These are phyloP conservation scores for Molossus molossus DNA, from an alignment of 2,797 vertebrate species.

Conservation along the genomic window DNA sequence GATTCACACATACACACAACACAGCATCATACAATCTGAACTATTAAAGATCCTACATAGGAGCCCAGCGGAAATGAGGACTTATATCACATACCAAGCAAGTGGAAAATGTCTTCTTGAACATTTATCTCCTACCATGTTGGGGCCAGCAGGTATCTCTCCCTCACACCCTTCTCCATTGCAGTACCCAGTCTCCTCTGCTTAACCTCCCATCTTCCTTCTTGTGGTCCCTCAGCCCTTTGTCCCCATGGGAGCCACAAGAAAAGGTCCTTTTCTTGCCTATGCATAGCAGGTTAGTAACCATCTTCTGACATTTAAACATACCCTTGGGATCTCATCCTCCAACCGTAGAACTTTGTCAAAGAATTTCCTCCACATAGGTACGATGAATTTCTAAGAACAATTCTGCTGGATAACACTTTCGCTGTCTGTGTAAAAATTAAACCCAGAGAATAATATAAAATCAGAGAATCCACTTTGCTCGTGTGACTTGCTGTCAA, in stretches of 20 bases:
- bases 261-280: not conserved
- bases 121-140: not conserved
- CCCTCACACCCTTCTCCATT: not conserved
- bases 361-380: constrained; percentile 7
- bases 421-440: not conserved
- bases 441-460: not conserved
- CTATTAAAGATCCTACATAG: not conserved
- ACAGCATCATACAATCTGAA: not conserved
- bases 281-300: not conserved
- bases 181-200: not conserved
- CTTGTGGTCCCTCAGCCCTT: not conserved
- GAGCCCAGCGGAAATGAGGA: not conserved
- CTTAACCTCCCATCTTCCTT: not conserved
- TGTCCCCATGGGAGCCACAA: not conserved
- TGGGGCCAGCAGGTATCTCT: no score
- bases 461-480: constrained; percentile 21
- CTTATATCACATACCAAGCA: not conserved
- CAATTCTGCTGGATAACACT: constrained; percentile 20
- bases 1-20: not conserved
- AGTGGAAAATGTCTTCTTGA: not conserved
- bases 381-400: constrained; percentile 53
- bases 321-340: not conserved
- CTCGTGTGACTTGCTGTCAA: not conserved
- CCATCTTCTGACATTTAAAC: not conserved
- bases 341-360: not conserved